Evolutionary conservation across 2,113 vertebrate species (phyloP), one percentile per base, ranked within the genome.

Genomic region (Corythaixoides concolor): DNA sequence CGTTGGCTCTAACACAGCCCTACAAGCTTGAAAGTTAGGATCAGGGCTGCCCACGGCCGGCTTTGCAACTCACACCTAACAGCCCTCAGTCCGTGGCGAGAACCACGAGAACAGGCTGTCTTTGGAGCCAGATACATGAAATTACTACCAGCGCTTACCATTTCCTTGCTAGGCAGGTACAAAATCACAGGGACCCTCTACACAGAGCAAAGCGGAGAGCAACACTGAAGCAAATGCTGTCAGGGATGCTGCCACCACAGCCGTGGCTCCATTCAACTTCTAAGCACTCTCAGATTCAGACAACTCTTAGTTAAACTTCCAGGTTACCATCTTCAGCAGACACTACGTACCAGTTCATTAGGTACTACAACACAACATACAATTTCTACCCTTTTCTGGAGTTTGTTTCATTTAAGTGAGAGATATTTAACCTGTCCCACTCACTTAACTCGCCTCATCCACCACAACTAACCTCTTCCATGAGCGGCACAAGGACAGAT

Each of bases 31-130:
- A 56, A 70, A 67, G 28, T 41, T 15, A 18, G 27, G 73, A 63
- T 11, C 18, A 6, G 47, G 37, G 26, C 72, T 43, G 60, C n/a
- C 53, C 67, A 49, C 4, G 1, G 27, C 43, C 35, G 55, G 20
- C 26, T 43, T 47, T 84, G 49, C 39, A 33, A 49, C 39, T 26
- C 6, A 1, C 32, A 58, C 30, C 18, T 13, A 50, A 20, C 24
- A 45, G 16, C 52, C 18, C 1, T 0, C 68, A 41, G 21, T 5
- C 9, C 59, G 2, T 0, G 2, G 43, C 30, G 50, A 8, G 7
- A 47, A 26, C 17, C 39, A 35, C 0, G 2, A 68, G 24, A 23
- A 62, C 41, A 22, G 23, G n/a, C 39, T 69, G 21, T 35, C 33
- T n/a, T n/a, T 19, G 15, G 26, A 59, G 63, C 27, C 55, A 67